Conservation (phyloP, 2,888 invertebrate species). For the Emmelina monodactyla region DNA sequence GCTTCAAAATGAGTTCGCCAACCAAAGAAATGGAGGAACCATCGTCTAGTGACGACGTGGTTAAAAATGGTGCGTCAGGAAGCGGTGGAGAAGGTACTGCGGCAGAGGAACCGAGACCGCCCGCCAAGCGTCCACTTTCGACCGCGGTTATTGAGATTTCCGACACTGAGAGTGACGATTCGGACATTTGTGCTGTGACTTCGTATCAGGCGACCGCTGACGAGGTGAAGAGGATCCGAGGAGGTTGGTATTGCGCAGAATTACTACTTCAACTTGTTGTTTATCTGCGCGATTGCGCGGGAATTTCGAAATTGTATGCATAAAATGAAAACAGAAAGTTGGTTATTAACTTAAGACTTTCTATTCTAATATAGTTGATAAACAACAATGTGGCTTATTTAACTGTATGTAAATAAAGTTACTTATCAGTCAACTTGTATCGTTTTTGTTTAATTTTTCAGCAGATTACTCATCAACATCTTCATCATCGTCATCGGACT, state of each 20-base stretch:
- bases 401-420: too few relatives aligned
- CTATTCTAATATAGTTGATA: too few relatives aligned
- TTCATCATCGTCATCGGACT: constrained; percentile 42
- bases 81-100: constrained; percentile 23
- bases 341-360: too few relatives aligned
- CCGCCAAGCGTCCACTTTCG: constrained; percentile 32
- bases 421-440: too few relatives aligned
- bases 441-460: constrained; percentile 21
- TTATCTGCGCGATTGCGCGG: constrained; percentile 27
- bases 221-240: constrained; percentile 57
- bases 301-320: too few relatives aligned
- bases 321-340: too few relatives aligned
- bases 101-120: constrained; percentile 31
- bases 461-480: constrained; percentile 46
- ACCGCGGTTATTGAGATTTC: constrained; percentile 50
- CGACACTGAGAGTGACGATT: constrained; percentile 57
- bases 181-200: constrained; percentile 59
- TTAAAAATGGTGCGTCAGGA: constrained; percentile 23
- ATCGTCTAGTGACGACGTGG: constrained; percentile 30
- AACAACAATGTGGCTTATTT: too few relatives aligned
- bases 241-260: constrained; percentile 29
- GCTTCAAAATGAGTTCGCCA: constrained; percentile 47
- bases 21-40: constrained; percentile 44
- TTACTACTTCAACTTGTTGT: neutral
- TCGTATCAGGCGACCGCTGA: constrained; percentile 58